phyloP scores from a whole-genome alignment of 92 coral and sea anemone species.

The Umimayanthus kanabou region DNA sequence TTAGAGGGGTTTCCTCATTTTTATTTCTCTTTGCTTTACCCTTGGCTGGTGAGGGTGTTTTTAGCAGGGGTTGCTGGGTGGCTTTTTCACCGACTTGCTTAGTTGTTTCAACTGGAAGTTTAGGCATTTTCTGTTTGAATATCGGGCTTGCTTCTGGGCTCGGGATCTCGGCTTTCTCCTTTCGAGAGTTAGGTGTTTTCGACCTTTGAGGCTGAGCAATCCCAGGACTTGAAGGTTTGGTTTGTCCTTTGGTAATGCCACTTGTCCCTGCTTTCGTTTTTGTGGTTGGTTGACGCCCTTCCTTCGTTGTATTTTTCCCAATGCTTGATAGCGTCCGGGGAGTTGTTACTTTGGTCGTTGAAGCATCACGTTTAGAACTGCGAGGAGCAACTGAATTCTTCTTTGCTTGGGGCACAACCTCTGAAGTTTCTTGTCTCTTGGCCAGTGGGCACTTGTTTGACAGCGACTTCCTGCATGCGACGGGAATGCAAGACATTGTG shows the following conservation, averaged over 20 bases:
- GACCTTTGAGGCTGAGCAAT: background rate
- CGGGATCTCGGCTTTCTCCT: background rate
- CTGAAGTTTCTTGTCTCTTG: background rate
- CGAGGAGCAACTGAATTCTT: background rate
- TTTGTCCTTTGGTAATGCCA: background rate
- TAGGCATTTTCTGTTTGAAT: background rate
- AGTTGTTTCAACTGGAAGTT: background rate
- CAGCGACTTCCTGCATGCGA: background rate
- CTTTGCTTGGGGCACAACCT: background rate
- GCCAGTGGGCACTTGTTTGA: background rate
- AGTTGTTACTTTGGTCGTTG: background rate
- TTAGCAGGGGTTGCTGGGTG: background rate
- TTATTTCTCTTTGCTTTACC: no score
- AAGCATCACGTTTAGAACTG: background rate
- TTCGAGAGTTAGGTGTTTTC: background rate
- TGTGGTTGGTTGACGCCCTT: background rate
- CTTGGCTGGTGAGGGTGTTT: background rate
- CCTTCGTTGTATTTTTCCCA: background rate
- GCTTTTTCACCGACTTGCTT: background rate
- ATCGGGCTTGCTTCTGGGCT: background rate
- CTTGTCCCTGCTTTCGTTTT: background rate
- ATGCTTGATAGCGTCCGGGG: background rate
- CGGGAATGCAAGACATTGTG: slow-evolving; percentile 8
- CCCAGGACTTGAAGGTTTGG: background rate
- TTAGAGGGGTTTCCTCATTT: no score